Conservation (phyloP, 35 echinoderm and acorn worm species). For the Hemicentrotus pulcherrimus region DNA sequence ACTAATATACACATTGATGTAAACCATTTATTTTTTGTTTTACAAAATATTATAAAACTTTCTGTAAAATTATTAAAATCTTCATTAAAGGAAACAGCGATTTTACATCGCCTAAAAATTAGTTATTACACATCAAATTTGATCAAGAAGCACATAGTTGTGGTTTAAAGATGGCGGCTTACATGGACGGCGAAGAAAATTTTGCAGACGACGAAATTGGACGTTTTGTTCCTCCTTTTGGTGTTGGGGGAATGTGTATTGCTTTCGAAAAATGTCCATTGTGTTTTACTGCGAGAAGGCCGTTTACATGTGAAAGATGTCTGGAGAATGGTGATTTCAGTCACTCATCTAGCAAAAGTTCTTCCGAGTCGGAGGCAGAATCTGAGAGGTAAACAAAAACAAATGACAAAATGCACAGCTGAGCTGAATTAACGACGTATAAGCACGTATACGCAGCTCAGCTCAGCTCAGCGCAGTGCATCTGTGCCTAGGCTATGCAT, state of each 20-base stretch:
- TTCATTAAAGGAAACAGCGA: no score
- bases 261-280: conserved; percentile 42
- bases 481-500: not conserved
- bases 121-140: not conserved
- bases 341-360: conserved; percentile 39
- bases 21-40: no score
- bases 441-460: not conserved
- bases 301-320: conserved; percentile 43
- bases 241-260: conserved; percentile 37
- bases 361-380: not conserved
- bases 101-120: not conserved
- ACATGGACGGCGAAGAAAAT: conserved; percentile 26
- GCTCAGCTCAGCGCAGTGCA: not conserved
- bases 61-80: no score
- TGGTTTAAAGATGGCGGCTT: conserved; percentile 32
- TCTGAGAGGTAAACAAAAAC: conserved; percentile 35
- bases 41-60: no score
- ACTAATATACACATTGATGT: no score
- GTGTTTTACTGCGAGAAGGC: conserved; percentile 34
- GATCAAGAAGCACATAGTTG: not conserved
- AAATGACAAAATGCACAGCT: not conserved
- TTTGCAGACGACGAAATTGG: conserved; percentile 41
- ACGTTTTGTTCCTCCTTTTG: conserved; percentile 26
- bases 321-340: conserved; percentile 37
- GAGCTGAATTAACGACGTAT: no score